Conservation (phyloP, 2,888 invertebrate genomes). For the Mantis religiosa region DNA sequence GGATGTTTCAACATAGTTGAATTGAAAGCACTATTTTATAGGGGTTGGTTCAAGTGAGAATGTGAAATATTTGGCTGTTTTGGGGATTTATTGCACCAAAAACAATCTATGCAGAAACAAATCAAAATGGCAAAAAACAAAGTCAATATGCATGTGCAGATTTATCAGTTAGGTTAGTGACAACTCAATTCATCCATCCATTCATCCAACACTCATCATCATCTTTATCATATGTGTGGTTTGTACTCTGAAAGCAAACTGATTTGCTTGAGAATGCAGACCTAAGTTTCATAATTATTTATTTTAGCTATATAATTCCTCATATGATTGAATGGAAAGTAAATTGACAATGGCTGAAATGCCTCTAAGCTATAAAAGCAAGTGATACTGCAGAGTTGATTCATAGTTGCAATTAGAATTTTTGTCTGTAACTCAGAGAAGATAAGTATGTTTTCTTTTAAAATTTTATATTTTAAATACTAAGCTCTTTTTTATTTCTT, state of each 20-base stretch:
- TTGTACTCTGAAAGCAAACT: not conserved
- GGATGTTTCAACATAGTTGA: not conserved
- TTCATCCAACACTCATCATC: not conserved
- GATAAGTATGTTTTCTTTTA: too few species aligned
- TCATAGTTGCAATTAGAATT: not conserved
- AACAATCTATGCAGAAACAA: not conserved
- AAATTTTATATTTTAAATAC: too few species aligned
- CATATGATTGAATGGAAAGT: not conserved
- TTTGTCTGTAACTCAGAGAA: too few species aligned
- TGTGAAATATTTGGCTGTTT: not conserved
- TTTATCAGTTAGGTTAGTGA: not conserved
- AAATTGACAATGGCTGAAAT: not conserved
- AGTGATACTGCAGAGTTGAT: not conserved
- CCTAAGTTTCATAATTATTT: not conserved
- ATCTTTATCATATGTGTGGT: not conserved
- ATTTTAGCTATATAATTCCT: not conserved
- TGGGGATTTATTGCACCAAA: not conserved
- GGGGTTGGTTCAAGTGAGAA: not conserved
- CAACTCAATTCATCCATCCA: not conserved
- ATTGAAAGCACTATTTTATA: not conserved
- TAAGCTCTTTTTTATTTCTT: too few species aligned
- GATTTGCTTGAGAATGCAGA: not conserved
- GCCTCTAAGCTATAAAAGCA: not conserved
- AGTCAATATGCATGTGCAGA: not conserved
- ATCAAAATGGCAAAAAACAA: not conserved